Evolutionary conservation across 2,797 vertebrate species (phyloP).

Genomic region (Urophycis tenuis): DNA sequence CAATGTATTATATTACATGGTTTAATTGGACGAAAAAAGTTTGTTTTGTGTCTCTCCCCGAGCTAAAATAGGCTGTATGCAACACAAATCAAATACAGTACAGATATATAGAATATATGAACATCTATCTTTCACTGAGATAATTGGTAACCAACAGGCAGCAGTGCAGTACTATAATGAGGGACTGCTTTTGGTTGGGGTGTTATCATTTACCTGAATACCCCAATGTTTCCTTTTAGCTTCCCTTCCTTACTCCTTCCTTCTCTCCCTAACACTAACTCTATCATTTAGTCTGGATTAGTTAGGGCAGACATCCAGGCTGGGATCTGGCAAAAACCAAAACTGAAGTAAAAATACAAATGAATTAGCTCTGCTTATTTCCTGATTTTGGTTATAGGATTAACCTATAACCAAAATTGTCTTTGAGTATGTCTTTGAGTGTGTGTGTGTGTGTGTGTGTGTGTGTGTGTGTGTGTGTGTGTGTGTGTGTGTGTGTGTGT

Average conservation of each 20-base stretch:
- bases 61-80: background rate
- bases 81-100: background rate
- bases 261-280: background rate
- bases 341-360: background rate
- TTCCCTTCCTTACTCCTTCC: background rate
- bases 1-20: background rate
- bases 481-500: slow-evolving; percentile 3
- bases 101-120: background rate
- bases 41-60: background rate
- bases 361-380: background rate
- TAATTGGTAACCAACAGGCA: background rate
- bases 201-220: background rate
- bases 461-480: background rate
- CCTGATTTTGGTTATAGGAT: background rate
- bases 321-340: background rate
- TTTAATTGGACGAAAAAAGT: background rate
- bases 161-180: background rate
- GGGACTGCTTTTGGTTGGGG: background rate
- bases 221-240: background rate
- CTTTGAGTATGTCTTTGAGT: background rate
- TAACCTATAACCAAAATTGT: no score
- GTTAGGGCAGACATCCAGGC: background rate
- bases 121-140: background rate
- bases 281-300: background rate
- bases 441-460: background rate